These are phyloP conservation scores for Aspidapion aeneum DNA, from an alignment of 2,888 invertebrate species.

Conservation along the genomic window DNA sequence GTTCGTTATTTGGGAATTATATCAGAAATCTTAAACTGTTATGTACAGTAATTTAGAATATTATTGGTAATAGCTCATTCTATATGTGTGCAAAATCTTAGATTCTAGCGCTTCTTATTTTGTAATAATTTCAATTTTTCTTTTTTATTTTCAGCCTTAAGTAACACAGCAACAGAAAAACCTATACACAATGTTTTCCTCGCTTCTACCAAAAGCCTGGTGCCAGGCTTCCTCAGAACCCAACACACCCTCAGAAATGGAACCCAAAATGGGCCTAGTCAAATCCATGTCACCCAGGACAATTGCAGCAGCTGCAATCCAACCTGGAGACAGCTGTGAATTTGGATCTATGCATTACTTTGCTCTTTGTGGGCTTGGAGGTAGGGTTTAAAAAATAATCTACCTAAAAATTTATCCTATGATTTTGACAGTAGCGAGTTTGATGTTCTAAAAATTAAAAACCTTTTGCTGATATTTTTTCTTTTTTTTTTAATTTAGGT, in stretches of 20 bases:
- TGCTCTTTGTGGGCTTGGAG: constrained; percentile 62
- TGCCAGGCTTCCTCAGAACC: constrained; percentile 33
- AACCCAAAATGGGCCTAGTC: constrained; percentile 34
- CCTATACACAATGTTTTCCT: constrained; percentile 36
- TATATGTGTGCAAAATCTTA: too few relatives aligned
- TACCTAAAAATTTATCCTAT: too few relatives aligned
- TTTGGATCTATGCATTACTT: constrained; percentile 92
- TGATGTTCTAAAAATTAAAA: too few relatives aligned
- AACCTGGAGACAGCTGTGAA: constrained; percentile 59
- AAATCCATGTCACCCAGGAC: constrained; percentile 43
- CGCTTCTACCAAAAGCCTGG: constrained; percentile 36
- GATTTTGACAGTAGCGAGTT: too few relatives aligned
- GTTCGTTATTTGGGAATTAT: too few relatives aligned
- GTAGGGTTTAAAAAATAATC: constrained; percentile 12
- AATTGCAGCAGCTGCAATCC: constrained; percentile 38
- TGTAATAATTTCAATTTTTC: too few relatives aligned
- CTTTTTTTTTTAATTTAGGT: constrained; percentile 26
- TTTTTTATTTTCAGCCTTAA: not conserved
- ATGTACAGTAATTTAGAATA: too few relatives aligned
- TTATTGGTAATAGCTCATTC: too few relatives aligned
- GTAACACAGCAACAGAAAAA: not conserved
- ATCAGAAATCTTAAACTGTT: too few relatives aligned
- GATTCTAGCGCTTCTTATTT: too few relatives aligned
- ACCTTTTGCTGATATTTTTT: too few relatives aligned
- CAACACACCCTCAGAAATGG: constrained; percentile 21